Percentiles rank a stretch among this genome's conserved stretches.
phyloP scores from a whole-genome alignment of 1,140 invertebrate species.

The Caenorhabditis briggsae region DNA sequence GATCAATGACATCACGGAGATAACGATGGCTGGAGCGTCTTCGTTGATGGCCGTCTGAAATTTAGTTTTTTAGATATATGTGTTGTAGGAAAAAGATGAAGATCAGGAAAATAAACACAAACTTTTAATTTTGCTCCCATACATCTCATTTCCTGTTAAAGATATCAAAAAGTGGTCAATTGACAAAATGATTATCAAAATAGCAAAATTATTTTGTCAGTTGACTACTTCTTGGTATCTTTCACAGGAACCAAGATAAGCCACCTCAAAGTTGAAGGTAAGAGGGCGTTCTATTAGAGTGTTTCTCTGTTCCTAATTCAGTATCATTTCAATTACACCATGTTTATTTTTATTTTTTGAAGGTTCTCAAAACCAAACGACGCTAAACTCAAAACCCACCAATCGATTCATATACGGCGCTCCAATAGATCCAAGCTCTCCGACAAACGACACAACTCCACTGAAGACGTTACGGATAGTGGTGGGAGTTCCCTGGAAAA shows the following conservation, averaged over 20 bases:
- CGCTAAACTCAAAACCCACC: background rate
- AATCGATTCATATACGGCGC: constrained; percentile 57
- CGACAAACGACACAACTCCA: constrained; percentile 54
- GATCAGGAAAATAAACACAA: background rate
- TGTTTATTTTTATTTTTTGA: too few species aligned
- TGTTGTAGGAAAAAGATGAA: background rate
- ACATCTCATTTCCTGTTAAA: too few species aligned
- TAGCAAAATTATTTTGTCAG: background rate
- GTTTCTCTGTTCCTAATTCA: too few species aligned
- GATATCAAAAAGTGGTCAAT: too few species aligned
- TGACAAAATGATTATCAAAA: too few species aligned
- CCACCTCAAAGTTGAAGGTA: too few species aligned
- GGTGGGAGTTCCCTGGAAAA: constrained; percentile 34
- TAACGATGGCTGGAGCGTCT: constrained; percentile 31
- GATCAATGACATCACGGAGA: constrained; percentile 23
- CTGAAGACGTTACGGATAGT: constrained; percentile 58
- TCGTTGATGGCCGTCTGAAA: constrained; percentile 33
- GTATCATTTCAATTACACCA: too few species aligned
- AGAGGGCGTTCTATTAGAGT: too few species aligned
- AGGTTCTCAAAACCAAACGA: too few species aligned
- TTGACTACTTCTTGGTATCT: background rate
- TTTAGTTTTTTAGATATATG: background rate
- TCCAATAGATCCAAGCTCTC: constrained; percentile 54
- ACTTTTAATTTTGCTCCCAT: too few species aligned
- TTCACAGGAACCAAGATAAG: too few species aligned